Base-by-base conservation (phyloP, 2,113 vertebrate species). In the Ifrita kowaldi region DNA sequence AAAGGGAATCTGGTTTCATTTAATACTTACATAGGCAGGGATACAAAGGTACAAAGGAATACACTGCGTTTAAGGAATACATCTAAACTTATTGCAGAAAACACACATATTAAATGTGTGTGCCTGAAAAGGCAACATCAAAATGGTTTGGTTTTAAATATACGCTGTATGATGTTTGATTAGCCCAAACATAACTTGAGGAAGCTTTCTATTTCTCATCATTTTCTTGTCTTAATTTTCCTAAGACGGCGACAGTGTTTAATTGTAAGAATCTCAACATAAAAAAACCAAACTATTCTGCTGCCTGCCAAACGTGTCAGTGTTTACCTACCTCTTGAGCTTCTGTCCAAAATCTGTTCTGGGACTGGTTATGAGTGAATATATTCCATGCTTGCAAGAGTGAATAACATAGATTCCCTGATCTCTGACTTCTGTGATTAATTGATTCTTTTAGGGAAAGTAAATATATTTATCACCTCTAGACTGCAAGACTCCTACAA, bases 381-480 rank as follows among this genome's bases (percentile, higher is more conserved):
- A 52, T 44, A 92, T 50, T 90, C 62, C 41, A 17, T 87, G 50
- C 22, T 70, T 81, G 11, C 13, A 16, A 59, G 52, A 87, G 41
- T 42, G 49, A 60, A 33, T 46, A 73, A 95, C 95, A 94, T 27
- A 95, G 59, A 81, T 80, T 87, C 55, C 37, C 85, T 79, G 71
- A 91, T 91, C 39, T 95, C 65, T 78, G 59, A 70, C 62, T 83
- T 70, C n/a, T 55, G 23, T 91, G 75, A 96, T 91, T 86, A 87
- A 89, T 65, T 87, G 70, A 75, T 90, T 93, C 44, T 74, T 87
- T 90, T 71, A 89, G 65, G 62, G 55, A 94, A 89, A 93, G 68
- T 85, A 95, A 97, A 96, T 92, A 80, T 74, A 87, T 87, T 93
- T 89, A 95, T 91, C 79, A 87, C 46, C 63, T 94, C 85, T 90